Conservation (phyloP, 2,888 invertebrate species). For the Ectropis crepuscularia region DNA sequence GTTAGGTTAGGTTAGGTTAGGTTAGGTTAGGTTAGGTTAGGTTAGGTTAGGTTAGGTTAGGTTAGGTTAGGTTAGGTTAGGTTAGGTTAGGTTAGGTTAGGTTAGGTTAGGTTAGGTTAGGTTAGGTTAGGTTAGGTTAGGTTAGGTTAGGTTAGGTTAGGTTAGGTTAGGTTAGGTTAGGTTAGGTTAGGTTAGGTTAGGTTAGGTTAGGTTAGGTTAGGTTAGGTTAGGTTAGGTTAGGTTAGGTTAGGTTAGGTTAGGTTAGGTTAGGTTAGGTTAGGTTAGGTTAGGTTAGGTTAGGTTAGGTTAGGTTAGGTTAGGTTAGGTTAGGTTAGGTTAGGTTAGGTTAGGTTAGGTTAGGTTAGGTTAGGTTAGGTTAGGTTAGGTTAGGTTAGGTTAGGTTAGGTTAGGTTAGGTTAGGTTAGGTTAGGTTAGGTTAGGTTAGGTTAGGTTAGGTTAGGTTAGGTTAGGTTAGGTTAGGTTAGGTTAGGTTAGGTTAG, state of each 20-base stretch:
- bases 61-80: constrained; percentile 4
- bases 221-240: constrained; percentile 38
- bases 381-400: constrained; percentile 42
- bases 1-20: constrained; percentile 39
- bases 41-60: constrained; percentile 30
- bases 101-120: background rate
- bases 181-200: constrained; percentile 11
- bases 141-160: constrained; percentile 39
- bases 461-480: constrained; percentile 40
- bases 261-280: constrained; percentile 42
- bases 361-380: constrained; percentile 42
- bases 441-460: constrained; percentile 33
- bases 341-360: constrained; percentile 33
- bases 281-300: constrained; percentile 12
- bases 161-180: constrained; percentile 18
- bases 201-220: constrained; percentile 38
- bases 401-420: constrained; percentile 39
- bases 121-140: constrained; percentile 2
- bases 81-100: constrained; percentile 4
- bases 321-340: constrained; percentile 6
- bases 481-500: constrained; percentile 41
- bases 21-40: constrained; percentile 42
- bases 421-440: constrained; percentile 40
- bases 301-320: constrained; percentile 9
- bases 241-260: constrained; percentile 39